Evolutionary conservation across 2,113 vertebrate genomes (phyloP).

Genomic region (Grus americana): DNA sequence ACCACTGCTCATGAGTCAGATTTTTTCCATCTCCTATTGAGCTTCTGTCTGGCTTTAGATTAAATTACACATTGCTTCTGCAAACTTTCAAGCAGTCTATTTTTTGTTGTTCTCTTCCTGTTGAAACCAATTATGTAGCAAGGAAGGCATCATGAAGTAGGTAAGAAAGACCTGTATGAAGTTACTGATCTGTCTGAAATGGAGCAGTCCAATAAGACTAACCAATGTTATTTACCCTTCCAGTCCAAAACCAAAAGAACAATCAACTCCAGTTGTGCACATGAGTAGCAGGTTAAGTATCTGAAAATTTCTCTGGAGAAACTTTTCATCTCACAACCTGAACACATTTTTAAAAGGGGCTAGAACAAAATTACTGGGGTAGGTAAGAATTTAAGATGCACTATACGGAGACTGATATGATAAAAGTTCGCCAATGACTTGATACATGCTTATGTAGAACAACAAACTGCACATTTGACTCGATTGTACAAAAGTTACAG

Average conservation of each 20-base stretch:
- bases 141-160: not conserved
- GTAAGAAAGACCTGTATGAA: not conserved
- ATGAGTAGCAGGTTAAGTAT: not conserved
- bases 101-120: not conserved
- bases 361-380: not conserved
- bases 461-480: not conserved
- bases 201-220: not conserved
- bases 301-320: not conserved
- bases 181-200: not conserved
- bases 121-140: not conserved
- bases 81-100: not conserved
- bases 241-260: not conserved
- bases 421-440: not conserved
- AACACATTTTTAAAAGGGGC: not conserved
- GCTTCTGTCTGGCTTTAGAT: not conserved
- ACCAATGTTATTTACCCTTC: not conserved
- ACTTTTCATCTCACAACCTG: not conserved
- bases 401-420: not conserved
- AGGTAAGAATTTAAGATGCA: not conserved
- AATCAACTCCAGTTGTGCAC: accelerated
- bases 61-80: not conserved
- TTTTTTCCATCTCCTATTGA: not conserved
- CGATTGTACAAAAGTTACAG: not conserved
- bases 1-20: not conserved
- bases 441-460: not conserved